phyloP scores from a whole-genome alignment of 2,113 vertebrate genomes.

The Nycticryphes semicollaris region DNA sequence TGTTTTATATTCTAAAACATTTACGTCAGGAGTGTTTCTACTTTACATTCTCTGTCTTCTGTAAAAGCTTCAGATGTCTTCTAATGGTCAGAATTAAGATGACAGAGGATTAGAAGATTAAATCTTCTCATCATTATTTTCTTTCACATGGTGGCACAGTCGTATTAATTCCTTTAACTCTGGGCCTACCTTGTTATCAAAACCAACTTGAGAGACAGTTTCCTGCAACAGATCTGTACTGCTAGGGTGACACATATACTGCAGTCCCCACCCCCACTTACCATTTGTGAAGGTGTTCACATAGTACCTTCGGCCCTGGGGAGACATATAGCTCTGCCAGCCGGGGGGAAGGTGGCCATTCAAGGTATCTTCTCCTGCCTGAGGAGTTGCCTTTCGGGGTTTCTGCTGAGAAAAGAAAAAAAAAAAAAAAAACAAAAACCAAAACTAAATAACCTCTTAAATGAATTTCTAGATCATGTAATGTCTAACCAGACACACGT shows the following conservation, averaged over 20 bases:
- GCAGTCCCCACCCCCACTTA: conserved; percentile 63
- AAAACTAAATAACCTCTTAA: background rate
- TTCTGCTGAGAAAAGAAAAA: conserved; percentile 76
- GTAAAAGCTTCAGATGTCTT: background rate
- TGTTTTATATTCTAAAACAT: background rate
- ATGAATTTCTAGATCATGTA: background rate
- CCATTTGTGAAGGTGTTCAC: conserved; percentile 95
- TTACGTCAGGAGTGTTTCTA: background rate
- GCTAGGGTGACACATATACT: background rate
- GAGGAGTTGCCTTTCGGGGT: conserved; percentile 82
- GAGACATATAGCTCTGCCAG: conserved; percentile 96
- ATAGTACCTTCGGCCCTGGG: conserved; percentile 92
- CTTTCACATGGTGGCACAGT: background rate
- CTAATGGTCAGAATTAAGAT: background rate
- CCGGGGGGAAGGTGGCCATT: conserved; percentile 84
- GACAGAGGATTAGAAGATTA: background rate
- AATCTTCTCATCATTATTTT: background rate
- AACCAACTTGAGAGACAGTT: background rate
- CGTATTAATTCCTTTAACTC: background rate
- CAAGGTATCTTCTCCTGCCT: conserved; percentile 84
- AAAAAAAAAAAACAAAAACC: background rate
- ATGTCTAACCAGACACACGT: background rate
- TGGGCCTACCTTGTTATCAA: background rate
- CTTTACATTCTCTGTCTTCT: background rate
- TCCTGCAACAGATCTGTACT: background rate